Base-by-base conservation (phyloP, 2,797 vertebrate species). In the Eurystomus glaucurus region DNA sequence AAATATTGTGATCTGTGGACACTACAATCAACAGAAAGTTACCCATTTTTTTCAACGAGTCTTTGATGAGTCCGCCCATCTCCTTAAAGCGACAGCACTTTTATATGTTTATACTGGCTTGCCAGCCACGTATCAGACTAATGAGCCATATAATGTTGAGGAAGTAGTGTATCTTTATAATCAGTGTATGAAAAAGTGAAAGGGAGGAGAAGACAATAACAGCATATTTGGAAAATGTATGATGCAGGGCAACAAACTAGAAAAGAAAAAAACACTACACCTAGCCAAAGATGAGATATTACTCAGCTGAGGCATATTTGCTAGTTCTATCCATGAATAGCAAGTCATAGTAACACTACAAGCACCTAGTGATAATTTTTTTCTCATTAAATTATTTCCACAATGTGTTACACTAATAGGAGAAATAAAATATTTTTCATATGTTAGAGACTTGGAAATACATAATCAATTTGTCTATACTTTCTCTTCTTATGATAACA, bases 11-110 rank as follows among this genome's bases (percentile, higher is more conserved):
- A 60, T 41, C 14, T 54, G 10, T 89, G 28, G 15, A 33, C 16
- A 14, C 5, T 54, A 4, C 6, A 76, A 35, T 66, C 21, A 71
- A 54, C 10, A 62, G 51, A 69, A 93, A 46, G 19, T 4, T 58
- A 33, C 1, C 3, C 0, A 4, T 3, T 33, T 61, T 79, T 55
- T 3, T 1, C 10, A 8, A 2, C 60, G 26, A 41, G 3, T 55
- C 39, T 79, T 70, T 72, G 17, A 69, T 37, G 28, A 68, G 2
- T 28, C 45, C 68, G 17, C 8, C 21, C 18, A 31, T 79, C 22
- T 23, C 18, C 45, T 91, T 93, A 86, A 92, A 94, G 33, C 6
- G 78, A 14, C 14, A 60, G 3, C 14, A 61, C 19, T 86, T 94
- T 66, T 62, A 46, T 46, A 70, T 50, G 31, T 93, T n/a, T 78